phyloP scores from a whole-genome alignment of 2,113 vertebrate species.

The Microcebus griseorufus region DNA sequence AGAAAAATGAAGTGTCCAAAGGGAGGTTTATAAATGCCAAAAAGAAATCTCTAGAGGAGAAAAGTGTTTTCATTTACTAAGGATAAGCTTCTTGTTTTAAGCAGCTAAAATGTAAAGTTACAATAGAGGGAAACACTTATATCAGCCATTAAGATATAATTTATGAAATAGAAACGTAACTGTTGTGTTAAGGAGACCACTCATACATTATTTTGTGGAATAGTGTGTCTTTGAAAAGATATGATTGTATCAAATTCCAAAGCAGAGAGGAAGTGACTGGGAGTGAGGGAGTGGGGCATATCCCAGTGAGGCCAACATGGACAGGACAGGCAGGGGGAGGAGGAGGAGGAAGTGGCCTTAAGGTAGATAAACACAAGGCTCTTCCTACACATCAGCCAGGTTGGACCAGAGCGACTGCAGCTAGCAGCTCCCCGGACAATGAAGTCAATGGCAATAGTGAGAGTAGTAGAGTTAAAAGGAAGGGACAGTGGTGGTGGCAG shows the following conservation, averaged over 20 bases:
- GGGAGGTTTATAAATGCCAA: not conserved
- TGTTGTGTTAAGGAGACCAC: not conserved
- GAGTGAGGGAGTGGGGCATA: not conserved
- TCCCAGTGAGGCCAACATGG: not conserved
- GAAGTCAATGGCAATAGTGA: not conserved
- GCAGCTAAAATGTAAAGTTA: not conserved
- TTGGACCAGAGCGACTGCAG: not conserved
- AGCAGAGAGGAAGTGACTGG: not conserved
- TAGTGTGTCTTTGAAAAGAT: not conserved
- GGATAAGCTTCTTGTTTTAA: not conserved
- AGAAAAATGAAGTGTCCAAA: not conserved
- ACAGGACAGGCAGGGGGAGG: not conserved
- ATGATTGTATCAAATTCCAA: not conserved
- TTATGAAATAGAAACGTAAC: not conserved
- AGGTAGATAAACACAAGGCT: rapidly evolving
- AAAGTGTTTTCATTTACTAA: not conserved
- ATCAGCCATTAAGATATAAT: not conserved
- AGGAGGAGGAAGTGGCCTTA: not conserved
- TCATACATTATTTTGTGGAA: not conserved
- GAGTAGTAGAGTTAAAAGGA: not conserved
- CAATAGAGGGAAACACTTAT: not conserved
- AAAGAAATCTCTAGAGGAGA: not conserved
- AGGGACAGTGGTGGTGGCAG: not conserved
- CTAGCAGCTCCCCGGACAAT: not conserved
- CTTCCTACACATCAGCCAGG: not conserved